Evolutionary conservation across 2,797 vertebrate genomes (phyloP).

Genomic region (Phataginus tetradactyla): DNA sequence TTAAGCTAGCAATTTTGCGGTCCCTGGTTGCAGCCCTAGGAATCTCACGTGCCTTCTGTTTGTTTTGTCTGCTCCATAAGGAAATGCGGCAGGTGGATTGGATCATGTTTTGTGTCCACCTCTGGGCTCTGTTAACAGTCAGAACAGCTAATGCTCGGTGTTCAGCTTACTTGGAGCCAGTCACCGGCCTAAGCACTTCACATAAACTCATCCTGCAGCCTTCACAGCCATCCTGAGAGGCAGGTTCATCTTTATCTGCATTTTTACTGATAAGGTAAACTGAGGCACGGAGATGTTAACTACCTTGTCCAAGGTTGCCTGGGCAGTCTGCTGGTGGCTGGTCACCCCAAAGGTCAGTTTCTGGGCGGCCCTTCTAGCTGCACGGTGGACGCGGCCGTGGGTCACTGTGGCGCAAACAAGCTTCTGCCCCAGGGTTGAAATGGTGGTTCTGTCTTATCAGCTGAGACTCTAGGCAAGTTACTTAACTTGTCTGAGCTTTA

Average conservation of each 20-base stretch:
- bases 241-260: neutral
- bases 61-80: neutral
- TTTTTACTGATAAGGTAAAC: neutral
- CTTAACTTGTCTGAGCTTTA: neutral
- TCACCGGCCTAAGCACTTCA: neutral
- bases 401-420: accelerated
- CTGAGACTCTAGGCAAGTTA: neutral
- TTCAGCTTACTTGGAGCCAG: no score
- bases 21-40: neutral
- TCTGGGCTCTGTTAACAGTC: neutral
- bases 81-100: neutral
- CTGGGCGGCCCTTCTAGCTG: neutral
- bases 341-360: neutral
- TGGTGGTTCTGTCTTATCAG: neutral
- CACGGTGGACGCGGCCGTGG: accelerated
- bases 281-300: neutral
- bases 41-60: neutral
- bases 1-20: neutral
- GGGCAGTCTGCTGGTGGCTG: neutral
- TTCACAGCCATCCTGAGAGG: neutral
- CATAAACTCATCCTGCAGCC: neutral
- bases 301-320: neutral
- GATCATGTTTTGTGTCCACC: neutral
- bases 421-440: accelerated
- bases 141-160: neutral